Evolutionary conservation across 2,797 vertebrate genomes (phyloP), one percentile per base, ranked within the genome.

Genomic region (Ceryle rudis): DNA sequence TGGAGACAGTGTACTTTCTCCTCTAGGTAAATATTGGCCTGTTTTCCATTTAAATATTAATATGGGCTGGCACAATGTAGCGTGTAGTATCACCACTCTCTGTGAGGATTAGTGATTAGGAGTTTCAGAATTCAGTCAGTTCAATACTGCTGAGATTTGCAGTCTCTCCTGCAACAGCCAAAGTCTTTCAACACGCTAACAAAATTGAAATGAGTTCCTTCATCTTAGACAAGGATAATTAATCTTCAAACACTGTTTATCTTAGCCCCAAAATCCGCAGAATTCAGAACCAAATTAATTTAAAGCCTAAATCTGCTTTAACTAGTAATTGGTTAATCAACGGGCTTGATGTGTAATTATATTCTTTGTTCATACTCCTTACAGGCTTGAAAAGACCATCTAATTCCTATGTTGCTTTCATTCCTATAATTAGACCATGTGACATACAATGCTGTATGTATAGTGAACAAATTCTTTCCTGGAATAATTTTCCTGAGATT

Each of bases 281-380:
- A 98, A 97, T 97, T 97, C 97, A 97, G 97, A 97, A 95, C 87
- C 95, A 98, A 98, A 98, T 98, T 98, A 98, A 98, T 98, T 98
- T 98, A 97, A 97, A 98, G 95, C 97, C 97, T 98, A 97, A 97
- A 97, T 98, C 97, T 98, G 95, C 96, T 98, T 98, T 98, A 98
- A 98, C 97, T 98, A 98, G 97, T 97, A 98, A 98, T 98, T 98
- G 97, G 98, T 98, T 98, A 98, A 98, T 98, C 98, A 98, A 96
- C 82, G 5, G 96, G 70, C 97, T 97, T 67, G 51, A 97, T 97
- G 89, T 96, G 95, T 97, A 98, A 98, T 98, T 98, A 98, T 97
- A 97, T 97, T 98, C 97, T 98, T 98, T 98, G 97, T 98, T 98
- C 97, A 14, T 85, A 83, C 79, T 97, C 95, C 95, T 97, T 80